A percentile compares a stretch with the other conserved stretches of the same genome.
Evolutionary conservation across 2,797 vertebrate species (phyloP).

Genomic region (Prionace glauca): DNA sequence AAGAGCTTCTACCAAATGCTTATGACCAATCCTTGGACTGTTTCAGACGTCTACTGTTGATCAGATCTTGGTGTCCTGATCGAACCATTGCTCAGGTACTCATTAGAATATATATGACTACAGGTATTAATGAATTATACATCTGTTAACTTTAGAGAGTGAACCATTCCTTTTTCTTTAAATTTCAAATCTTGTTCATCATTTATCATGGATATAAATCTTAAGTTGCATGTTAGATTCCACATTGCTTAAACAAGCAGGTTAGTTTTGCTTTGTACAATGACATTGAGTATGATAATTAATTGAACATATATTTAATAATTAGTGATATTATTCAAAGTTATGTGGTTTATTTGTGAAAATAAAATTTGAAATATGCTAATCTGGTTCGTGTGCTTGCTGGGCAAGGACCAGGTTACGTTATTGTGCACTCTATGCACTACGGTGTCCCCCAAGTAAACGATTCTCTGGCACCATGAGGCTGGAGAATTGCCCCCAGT

Average conservation of each 20-base stretch:
- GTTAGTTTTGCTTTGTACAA: not conserved
- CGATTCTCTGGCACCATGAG: too few relatives aligned
- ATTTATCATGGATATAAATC: not conserved
- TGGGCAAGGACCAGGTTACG: too few relatives aligned
- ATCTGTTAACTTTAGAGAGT: not conserved
- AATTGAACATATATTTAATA: not conserved
- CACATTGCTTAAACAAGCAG: not conserved
- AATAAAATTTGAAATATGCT: not conserved
- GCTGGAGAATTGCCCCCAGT: not conserved
- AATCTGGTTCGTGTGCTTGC: too few relatives aligned
- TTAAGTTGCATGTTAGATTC: not conserved
- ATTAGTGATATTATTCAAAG: not conserved
- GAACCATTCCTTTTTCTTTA: not conserved
- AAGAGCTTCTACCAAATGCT: conserved; percentile 73
- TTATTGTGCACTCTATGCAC: too few relatives aligned
- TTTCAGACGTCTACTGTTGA: conserved; percentile 81
- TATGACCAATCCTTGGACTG: conserved; percentile 80
- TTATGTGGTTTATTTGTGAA: not conserved
- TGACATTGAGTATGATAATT: not conserved
- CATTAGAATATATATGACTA: not conserved
- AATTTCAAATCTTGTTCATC: not conserved
- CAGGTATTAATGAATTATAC: not conserved
- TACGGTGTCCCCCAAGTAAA: too few relatives aligned
- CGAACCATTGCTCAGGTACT: conserved; percentile 88
- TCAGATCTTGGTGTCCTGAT: conserved; percentile 93